Percentiles rank a stretch among this genome's conserved stretches.
Conservation (phyloP, 2,888 invertebrate species). For the Psylliodes chrysocephalus region DNA sequence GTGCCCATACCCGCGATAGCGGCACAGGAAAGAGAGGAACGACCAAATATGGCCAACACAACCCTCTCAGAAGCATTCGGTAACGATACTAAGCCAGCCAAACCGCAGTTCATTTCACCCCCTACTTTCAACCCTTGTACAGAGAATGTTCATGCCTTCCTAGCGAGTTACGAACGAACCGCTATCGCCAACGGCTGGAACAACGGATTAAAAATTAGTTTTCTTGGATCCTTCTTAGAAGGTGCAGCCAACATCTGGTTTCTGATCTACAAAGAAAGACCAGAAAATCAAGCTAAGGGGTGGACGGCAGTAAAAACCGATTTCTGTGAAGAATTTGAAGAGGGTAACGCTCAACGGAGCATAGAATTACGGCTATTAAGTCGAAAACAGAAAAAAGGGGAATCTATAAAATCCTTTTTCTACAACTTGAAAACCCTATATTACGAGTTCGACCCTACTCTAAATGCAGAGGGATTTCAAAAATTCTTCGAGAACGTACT, state of each 20-base stretch:
- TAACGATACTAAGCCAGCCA: neutral
- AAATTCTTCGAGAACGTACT: no score
- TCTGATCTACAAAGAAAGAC: neutral
- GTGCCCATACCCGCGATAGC: no score
- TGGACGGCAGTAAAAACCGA: neutral
- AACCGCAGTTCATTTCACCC: neutral
- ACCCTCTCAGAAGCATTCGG: no score
- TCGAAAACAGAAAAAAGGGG: neutral
- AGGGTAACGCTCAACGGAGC: neutral
- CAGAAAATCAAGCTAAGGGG: neutral
- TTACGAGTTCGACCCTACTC: neutral
- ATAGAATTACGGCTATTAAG: neutral
- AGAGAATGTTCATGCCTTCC: no score
- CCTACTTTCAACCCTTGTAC: constrained; percentile 7
- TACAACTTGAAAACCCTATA: neutral
- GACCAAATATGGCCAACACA: no score
- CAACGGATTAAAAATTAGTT: neutral
- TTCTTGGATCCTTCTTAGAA: constrained; percentile 6
- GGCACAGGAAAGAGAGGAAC: no score
- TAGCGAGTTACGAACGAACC: no score
- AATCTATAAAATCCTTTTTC: neutral
- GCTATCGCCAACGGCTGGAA: no score
- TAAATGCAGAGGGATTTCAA: no score
- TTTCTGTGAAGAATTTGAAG: no score
- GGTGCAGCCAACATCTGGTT: constrained; percentile 10